Evolutionary conservation across 2,888 invertebrate genomes (phyloP).

Genomic region (Polyommatus icarus): DNA sequence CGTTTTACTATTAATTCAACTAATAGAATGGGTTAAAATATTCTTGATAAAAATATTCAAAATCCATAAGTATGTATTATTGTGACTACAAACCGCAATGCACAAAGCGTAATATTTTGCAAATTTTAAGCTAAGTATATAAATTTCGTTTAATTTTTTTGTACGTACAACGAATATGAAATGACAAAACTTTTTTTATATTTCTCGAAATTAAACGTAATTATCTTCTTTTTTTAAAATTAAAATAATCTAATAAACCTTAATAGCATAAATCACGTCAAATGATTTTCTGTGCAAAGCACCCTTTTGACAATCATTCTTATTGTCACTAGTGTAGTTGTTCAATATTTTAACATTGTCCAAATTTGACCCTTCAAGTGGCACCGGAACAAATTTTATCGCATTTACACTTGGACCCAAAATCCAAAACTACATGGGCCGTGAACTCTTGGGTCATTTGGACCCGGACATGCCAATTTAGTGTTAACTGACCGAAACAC

Average conservation of each 20-base stretch:
- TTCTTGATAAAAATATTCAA: constrained; percentile 20
- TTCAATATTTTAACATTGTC: constrained; percentile 40
- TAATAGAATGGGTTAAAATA: not conserved
- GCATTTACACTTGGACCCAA: constrained; percentile 68
- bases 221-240: too few species aligned
- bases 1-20: not conserved
- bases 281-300: constrained; percentile 20
- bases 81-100: not conserved
- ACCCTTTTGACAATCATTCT: constrained; percentile 24
- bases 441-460: constrained; percentile 70
- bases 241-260: not conserved
- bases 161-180: too few species aligned
- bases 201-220: too few species aligned
- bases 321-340: constrained; percentile 37
- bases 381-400: constrained; percentile 68
- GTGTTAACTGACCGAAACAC: constrained; percentile 46
- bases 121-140: not conserved
- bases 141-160: not conserved
- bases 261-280: not conserved
- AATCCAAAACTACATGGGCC: constrained; percentile 75
- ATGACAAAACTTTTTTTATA: too few species aligned
- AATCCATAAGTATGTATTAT: not conserved
- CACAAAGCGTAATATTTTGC: not conserved
- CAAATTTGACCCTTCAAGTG: constrained; percentile 68
- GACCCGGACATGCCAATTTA: constrained; percentile 66